A percentile compares a stretch with the other conserved stretches of the same genome.
phyloP scores from a whole-genome alignment of 2,888 invertebrate genomes.

The Drosophila ustulata region DNA sequence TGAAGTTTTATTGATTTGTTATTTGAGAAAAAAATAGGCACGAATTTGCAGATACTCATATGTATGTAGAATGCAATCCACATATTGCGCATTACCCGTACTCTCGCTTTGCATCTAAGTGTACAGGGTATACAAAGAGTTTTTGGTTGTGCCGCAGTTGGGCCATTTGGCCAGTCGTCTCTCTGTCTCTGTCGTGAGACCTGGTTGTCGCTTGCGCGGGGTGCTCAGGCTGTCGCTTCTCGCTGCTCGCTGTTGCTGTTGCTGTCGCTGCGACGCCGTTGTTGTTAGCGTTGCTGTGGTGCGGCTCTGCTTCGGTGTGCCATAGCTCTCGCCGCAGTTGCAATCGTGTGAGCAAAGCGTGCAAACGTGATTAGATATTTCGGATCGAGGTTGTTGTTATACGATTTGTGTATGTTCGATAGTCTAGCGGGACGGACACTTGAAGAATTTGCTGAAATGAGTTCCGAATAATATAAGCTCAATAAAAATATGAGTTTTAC shows the following conservation, averaged over 20 bases:
- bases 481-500: slow-evolving; percentile 59
- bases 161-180: slow-evolving; percentile 45
- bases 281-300: slow-evolving; percentile 28
- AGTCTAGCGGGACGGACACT: slow-evolving; percentile 15
- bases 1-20: no score
- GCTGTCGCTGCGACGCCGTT: slow-evolving; percentile 24
- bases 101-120: neutral
- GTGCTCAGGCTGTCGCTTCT: neutral
- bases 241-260: slow-evolving; percentile 25
- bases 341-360: slow-evolving; percentile 81
- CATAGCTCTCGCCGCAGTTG: slow-evolving; percentile 74
- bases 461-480: slow-evolving; percentile 7
- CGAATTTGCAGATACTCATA: neutral
- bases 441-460: slow-evolving; percentile 37
- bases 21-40: no score
- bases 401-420: slow-evolving; percentile 23
- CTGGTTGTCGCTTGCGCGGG: slow-evolving; percentile 26
- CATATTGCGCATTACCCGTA: neutral
- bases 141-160: slow-evolving; percentile 67
- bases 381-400: slow-evolving; percentile 31
- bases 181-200: slow-evolving; percentile 46
- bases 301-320: slow-evolving; percentile 35
- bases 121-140: slow-evolving; percentile 59
- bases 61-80: neutral
- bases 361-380: slow-evolving; percentile 81